These are phyloP conservation scores for Pantherophis alleghaniensis DNA, from an alignment of 2,797 vertebrate genomes.

Conservation along the genomic window DNA sequence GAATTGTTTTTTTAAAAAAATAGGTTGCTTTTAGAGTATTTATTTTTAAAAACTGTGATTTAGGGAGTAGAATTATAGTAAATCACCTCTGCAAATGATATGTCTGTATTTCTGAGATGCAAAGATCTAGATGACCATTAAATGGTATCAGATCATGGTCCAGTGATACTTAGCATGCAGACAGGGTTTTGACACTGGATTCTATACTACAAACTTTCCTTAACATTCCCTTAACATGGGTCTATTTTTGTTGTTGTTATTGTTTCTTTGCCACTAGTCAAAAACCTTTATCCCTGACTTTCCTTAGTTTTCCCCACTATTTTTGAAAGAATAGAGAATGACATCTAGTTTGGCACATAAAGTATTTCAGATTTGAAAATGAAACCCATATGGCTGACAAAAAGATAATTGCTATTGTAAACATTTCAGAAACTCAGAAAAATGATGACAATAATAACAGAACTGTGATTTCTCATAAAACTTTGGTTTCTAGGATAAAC, in stretches of 20 bases:
- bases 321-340: conserved; percentile 23
- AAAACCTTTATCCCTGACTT: not conserved
- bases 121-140: not conserved
- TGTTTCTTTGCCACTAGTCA: not conserved
- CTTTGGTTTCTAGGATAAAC: not conserved
- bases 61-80: not conserved
- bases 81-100: not conserved
- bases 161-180: not conserved
- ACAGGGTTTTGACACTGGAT: not conserved
- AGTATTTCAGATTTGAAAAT: conserved; percentile 6
- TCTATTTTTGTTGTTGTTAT: not conserved
- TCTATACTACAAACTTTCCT: not conserved
- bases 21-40: not conserved
- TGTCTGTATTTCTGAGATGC: not conserved
- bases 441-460: not conserved
- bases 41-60: not conserved
- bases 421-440: not conserved
- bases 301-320: not conserved
- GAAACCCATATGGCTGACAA: not conserved
- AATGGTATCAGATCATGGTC: not conserved
- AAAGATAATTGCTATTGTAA: not conserved
- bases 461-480: not conserved
- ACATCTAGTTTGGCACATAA: not conserved
- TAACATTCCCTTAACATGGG: too few species aligned
- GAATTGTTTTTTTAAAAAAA: not conserved